phyloP scores from a whole-genome alignment of 2,113 vertebrate genomes.

The Jacana jacana region DNA sequence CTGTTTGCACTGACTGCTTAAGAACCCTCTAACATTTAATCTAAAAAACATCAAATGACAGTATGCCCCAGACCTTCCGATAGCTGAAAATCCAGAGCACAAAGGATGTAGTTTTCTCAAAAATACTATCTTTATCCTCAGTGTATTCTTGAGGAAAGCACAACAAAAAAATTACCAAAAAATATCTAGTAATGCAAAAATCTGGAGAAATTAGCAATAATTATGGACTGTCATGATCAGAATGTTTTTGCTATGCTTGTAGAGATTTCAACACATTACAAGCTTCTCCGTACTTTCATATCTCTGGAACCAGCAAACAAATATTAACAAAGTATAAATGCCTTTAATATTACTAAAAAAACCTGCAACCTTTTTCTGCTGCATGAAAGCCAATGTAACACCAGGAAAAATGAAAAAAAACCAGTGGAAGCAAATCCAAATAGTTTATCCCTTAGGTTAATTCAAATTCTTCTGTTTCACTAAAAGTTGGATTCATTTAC shows the following conservation, averaged over 20 bases:
- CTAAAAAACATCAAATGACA: neutral
- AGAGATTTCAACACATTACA: neutral
- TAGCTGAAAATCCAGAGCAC: neutral
- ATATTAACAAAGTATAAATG: neutral
- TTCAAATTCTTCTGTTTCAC: neutral
- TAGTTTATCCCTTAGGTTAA: neutral
- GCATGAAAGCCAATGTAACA: neutral
- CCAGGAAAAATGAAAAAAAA: neutral
- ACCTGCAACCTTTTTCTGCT: fast-evolving
- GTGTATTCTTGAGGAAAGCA: neutral
- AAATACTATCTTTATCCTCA: neutral
- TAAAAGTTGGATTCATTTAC: neutral
- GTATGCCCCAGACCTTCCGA: neutral
- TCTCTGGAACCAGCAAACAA: neutral
- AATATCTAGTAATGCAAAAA: neutral
- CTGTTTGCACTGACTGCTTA: neutral
- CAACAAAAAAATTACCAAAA: neutral
- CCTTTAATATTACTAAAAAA: neutral
- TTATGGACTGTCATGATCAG: neutral
- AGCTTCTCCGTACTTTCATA: neutral
- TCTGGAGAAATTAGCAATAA: neutral
- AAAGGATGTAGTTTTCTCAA: neutral
- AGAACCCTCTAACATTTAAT: neutral
- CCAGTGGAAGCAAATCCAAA: neutral
- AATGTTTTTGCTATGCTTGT: neutral